Base-by-base conservation (phyloP, 2,888 invertebrate species). In the Agrotis segetum region DNA sequence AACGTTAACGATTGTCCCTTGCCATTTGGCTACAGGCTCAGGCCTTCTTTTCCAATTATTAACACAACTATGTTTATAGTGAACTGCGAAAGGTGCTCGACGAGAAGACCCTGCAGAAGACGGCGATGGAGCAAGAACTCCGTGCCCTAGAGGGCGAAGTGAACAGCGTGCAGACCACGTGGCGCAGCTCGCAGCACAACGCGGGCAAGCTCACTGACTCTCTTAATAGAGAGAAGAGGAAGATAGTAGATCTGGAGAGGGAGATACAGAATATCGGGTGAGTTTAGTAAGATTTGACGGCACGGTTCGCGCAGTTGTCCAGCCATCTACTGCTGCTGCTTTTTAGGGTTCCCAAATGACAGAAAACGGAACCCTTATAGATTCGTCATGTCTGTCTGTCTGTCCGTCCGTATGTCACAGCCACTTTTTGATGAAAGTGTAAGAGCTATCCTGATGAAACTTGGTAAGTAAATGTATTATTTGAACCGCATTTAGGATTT, bases 251-350 rank as follows among this genome's bases (percentile, higher is more conserved):
- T 17, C 79, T 95, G 53, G 90, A 94, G 83, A 75, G 85, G 6
- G 95, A 94, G 86, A 94, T 96, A 70, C 85, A 89, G 49, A 92
- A 89, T 66, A 92, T 94, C 55, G 90, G 92, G 95, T 95, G 70
- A 93, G 94, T 89, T 60, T 3, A 9, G 13, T 49, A n/a, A n/a
- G 17, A 17, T 21, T 63, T 34, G 17, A 11, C 7, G 34, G 34
- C 7, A 34, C 34, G 5, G 34, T 34, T 34, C 1, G 7, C 34
- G 7, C 40, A 40, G 40, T 11, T 1, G 2, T 11, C 40, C 9
- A 11, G 40, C 40, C 11, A 40, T 40, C 40, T 0, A 40, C 0
- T 40, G 1, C 40, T 40, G 40, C 4, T 9, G 0, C 6, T 34
- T 34, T n/a, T n/a, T n/a, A n/a, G n/a, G n/a, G n/a, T n/a, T n/a